Conservation (phyloP, 2,888 invertebrate genomes). For the Bellardia bayeri region DNA sequence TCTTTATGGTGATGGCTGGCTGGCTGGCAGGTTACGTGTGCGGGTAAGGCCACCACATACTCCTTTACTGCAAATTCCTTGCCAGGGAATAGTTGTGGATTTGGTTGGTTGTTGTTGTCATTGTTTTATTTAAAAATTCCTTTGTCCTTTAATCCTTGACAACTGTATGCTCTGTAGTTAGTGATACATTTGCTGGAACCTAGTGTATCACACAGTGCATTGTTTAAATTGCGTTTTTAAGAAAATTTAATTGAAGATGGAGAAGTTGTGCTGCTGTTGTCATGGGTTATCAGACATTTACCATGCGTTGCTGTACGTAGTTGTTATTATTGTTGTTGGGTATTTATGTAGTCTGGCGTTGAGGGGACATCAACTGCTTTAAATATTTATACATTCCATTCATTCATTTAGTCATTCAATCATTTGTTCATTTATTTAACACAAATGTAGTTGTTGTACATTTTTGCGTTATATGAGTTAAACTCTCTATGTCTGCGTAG, state of each 20-base stretch:
- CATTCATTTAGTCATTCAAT: conserved; percentile 60
- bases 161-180: conserved; percentile 52
- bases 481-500: not conserved
- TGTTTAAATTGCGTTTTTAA: conserved; percentile 32
- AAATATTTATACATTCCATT: conserved; percentile 12
- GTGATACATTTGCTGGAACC: conserved; percentile 29
- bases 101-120: conserved; percentile 38
- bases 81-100: conserved; percentile 43
- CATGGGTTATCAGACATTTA: conserved; percentile 72
- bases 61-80: conserved; percentile 18
- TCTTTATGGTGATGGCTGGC: conserved; percentile 20
- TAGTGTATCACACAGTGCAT: conserved; percentile 29
- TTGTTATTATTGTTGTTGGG: conserved; percentile 29
- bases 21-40: not conserved
- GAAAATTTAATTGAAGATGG: conserved; percentile 31
- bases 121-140: conserved; percentile 66
- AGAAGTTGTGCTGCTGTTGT: conserved; percentile 53
- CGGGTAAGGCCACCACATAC: conserved; percentile 9
- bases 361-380: not conserved
- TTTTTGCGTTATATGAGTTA: not conserved
- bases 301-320: conserved; percentile 43
- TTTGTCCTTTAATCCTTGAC: conserved; percentile 72
- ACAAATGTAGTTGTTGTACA: not conserved
- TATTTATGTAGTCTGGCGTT: not conserved
- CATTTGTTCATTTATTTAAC: conserved; percentile 38